A percentile compares a stretch with the other conserved stretches of the same genome.
These are phyloP conservation scores for Penaeus indicus DNA, from an alignment of 1,140 invertebrate species.

Conservation along the genomic window DNA sequence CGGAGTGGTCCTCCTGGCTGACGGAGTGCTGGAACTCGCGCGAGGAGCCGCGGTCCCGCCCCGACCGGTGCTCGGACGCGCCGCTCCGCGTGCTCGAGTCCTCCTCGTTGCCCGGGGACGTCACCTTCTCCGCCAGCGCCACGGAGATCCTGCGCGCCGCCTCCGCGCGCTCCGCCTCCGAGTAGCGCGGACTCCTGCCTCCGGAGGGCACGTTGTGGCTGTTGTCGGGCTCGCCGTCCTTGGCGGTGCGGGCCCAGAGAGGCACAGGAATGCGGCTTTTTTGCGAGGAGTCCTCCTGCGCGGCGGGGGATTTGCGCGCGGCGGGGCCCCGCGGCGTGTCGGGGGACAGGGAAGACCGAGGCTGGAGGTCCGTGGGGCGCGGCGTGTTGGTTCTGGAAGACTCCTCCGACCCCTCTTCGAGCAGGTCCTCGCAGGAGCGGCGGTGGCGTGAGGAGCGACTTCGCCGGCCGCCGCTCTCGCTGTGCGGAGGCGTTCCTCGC, in stretches of 20 bases:
- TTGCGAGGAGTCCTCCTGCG: conserved; percentile 50
- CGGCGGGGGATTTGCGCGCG: conserved; percentile 43
- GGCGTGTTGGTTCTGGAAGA: conserved; percentile 65
- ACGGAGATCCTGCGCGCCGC: conserved; percentile 54
- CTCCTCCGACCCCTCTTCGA: conserved; percentile 63
- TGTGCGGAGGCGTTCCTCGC: conserved; percentile 63
- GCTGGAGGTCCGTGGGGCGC: conserved; percentile 62
- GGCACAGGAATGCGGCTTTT: conserved; percentile 66
- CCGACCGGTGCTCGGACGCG: conserved; percentile 51
- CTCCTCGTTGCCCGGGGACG: conserved; percentile 61
- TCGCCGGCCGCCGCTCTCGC: conserved; percentile 61
- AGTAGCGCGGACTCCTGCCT: conserved; percentile 54
- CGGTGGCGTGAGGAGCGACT: conserved; percentile 64
- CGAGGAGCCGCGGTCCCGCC: conserved; percentile 47
- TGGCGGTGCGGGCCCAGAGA: conserved; percentile 59
- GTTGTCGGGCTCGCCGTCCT: conserved; percentile 58
- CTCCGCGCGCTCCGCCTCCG: conserved; percentile 58
- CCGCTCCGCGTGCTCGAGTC: conserved; percentile 62
- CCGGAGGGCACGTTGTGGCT: conserved; percentile 55
- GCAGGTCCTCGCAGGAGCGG: conserved; percentile 65
- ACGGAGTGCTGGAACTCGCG: conserved; percentile 58
- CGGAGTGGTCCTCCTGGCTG: conserved; percentile 65
- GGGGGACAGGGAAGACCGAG: conserved; percentile 62
- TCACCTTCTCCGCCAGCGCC: conserved; percentile 57
- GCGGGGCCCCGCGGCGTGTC: conserved; percentile 54